Conservation (phyloP, 1,140 invertebrate genomes). For the Drosophila biarmipes region DNA sequence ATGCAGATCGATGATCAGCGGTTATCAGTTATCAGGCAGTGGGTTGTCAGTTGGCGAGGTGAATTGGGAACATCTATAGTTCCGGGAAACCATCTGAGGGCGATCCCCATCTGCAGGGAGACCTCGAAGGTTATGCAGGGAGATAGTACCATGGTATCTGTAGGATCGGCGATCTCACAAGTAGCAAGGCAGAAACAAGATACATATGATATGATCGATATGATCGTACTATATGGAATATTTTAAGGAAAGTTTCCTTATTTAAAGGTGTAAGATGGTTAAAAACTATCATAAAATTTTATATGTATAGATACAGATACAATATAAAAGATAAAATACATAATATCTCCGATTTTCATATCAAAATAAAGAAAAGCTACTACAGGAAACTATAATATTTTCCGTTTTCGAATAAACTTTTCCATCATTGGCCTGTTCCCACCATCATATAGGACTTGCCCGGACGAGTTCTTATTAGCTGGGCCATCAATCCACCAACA, state of each 20-base stretch:
- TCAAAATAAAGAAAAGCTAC: too few species aligned
- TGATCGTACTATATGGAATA: too few species aligned
- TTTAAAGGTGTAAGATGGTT: too few species aligned
- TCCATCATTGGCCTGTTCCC: neutral
- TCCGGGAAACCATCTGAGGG: slow-evolving; percentile 31
- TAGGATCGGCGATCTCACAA: neutral
- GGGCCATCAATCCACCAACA: slow-evolving; percentile 25
- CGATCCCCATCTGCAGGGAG: neutral
- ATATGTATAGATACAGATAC: too few species aligned
- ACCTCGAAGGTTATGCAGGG: too few species aligned
- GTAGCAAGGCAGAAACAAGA: neutral
- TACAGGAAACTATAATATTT: too few species aligned
- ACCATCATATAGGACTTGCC: neutral
- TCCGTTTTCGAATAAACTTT: too few species aligned
- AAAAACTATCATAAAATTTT: too few species aligned
- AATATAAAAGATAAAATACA: too few species aligned
- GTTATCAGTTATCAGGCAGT: slow-evolving; percentile 42
- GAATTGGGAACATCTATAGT: slow-evolving; percentile 21
- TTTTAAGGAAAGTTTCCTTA: too few species aligned
- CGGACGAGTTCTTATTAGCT: slow-evolving; percentile 57
- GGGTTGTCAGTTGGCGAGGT: slow-evolving; percentile 19
- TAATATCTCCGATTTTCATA: too few species aligned
- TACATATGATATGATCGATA: too few species aligned
- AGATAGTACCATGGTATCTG: neutral
- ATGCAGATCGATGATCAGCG: slow-evolving; percentile 24